A percentile compares a stretch with the other conserved stretches of the same genome.
Conservation (phyloP, 1,140 invertebrate species). For the Gerris buenoi region DNA sequence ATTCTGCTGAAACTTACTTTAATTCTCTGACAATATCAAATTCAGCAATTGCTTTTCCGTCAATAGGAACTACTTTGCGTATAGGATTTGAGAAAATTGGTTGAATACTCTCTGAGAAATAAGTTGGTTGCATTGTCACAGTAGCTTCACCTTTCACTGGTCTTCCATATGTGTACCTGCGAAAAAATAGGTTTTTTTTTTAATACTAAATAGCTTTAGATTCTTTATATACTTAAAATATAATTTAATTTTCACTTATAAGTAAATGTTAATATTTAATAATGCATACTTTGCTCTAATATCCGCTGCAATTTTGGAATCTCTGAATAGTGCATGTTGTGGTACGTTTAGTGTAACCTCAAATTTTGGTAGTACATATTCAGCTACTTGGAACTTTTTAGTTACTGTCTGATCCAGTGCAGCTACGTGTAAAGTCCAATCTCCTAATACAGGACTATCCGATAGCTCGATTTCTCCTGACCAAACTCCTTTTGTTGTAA, state of each 20-base stretch:
- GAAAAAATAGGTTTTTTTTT: conserved; percentile 17
- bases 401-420: conserved; percentile 46
- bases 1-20: conserved; percentile 33
- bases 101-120: conserved; percentile 59
- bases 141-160: conserved; percentile 65
- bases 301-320: conserved; percentile 56
- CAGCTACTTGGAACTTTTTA: conserved; percentile 63
- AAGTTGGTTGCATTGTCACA: conserved; percentile 56
- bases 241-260: too few species aligned
- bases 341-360: conserved; percentile 67
- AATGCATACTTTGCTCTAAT: conserved; percentile 71
- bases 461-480: conserved; percentile 63
- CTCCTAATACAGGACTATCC: conserved; percentile 72
- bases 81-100: conserved; percentile 56
- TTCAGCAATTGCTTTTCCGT: conserved; percentile 57
- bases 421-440: conserved; percentile 66
- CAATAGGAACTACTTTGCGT: conserved; percentile 63
- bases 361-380: conserved; percentile 88
- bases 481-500: conserved; percentile 58
- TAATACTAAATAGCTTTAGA: too few species aligned
- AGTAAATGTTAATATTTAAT: too few species aligned
- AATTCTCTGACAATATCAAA: conserved; percentile 59
- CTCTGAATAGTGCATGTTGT: conserved; percentile 62
- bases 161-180: conserved; percentile 63
- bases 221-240: too few species aligned